phyloP scores from a whole-genome alignment of 2,888 invertebrate species.

The Tenthredo livida region DNA sequence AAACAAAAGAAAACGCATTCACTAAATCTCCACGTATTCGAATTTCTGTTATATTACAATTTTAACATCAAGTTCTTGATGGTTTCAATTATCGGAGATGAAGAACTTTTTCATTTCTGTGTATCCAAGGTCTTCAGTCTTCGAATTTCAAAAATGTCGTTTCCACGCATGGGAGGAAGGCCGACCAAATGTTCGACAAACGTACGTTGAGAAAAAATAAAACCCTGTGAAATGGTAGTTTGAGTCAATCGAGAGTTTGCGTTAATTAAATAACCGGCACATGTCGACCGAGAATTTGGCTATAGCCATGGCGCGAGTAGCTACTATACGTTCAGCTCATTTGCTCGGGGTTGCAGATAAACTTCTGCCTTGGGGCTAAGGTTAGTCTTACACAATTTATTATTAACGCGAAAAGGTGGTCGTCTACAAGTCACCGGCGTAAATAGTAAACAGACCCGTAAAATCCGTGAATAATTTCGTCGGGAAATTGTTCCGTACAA shows the following conservation, averaged over 20 bases:
- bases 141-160: background rate
- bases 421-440: background rate
- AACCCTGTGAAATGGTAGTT: background rate
- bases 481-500: background rate
- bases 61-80: background rate
- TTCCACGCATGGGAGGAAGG: background rate
- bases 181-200: background rate
- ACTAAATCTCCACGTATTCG: background rate
- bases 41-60: background rate
- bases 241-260: background rate
- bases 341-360: slow-evolving; percentile 29
- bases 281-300: background rate
- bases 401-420: background rate
- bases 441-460: background rate
- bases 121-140: background rate
- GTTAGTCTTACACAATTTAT: background rate
- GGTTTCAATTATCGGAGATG: background rate
- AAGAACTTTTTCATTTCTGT: background rate
- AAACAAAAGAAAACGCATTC: too few relatives aligned
- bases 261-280: slow-evolving; percentile 24
- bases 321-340: slow-evolving; percentile 30
- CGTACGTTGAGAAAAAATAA: background rate
- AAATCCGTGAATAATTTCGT: background rate
- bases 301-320: background rate
- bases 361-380: slow-evolving; percentile 18